Conservation (phyloP, 2,888 invertebrate species). For the Pandemis heparana region DNA sequence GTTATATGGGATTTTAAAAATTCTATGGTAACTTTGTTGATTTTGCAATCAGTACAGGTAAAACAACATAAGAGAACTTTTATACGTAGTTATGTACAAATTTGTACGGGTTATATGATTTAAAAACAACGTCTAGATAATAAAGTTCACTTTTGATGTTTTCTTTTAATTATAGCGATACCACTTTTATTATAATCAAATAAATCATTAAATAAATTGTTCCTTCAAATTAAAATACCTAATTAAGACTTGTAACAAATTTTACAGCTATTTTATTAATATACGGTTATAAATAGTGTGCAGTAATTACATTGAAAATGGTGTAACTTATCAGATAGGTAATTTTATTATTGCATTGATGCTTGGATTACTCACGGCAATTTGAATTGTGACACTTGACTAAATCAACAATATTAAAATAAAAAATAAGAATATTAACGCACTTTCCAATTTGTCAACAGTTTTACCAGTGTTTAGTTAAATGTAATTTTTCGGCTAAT, state of each 20-base stretch:
- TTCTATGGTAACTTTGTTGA: constrained; percentile 55
- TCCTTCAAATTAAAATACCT: constrained; percentile 38
- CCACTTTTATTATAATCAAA: not conserved
- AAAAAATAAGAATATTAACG: not conserved
- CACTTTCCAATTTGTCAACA: not conserved
- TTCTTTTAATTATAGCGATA: not conserved
- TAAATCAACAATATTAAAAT: not conserved
- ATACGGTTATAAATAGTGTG: constrained; percentile 78
- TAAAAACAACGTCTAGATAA: not conserved
- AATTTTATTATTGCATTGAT: constrained; percentile 52
- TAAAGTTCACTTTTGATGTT: not conserved
- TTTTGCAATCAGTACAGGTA: constrained; percentile 15
- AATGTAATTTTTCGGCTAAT: not conserved
- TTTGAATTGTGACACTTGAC: not conserved
- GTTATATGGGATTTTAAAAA: constrained; percentile 44
- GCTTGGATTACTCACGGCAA: constrained; percentile 30
- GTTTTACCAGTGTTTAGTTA: not conserved
- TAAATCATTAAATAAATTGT: constrained; percentile 41
- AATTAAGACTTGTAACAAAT: constrained; percentile 57
- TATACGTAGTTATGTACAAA: not conserved
- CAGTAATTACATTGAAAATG: constrained; percentile 77
- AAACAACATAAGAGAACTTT: not conserved
- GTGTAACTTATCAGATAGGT: constrained; percentile 53
- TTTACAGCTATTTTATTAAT: constrained; percentile 64
- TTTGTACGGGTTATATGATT: not conserved